A percentile compares a stretch with the other conserved stretches of the same genome.
Conservation (phyloP, 2,888 invertebrate genomes). For the Melieria crassipennis region DNA sequence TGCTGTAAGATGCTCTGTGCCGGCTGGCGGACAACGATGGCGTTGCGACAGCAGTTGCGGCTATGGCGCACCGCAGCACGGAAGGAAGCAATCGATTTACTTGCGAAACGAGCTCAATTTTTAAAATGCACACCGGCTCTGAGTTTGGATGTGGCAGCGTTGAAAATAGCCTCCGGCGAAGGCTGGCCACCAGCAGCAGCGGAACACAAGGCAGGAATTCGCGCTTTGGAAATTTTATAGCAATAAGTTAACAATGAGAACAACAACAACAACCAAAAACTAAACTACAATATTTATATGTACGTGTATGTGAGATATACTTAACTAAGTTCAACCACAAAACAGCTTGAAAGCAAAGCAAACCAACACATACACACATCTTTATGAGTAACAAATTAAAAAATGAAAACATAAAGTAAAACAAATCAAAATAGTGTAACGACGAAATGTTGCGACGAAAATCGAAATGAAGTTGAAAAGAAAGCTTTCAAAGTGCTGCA, state of each 20-base stretch:
- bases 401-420: constrained; percentile 20
- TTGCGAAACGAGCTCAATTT: constrained; percentile 36
- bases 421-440: constrained; percentile 37
- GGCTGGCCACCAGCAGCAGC: constrained; percentile 4
- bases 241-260: constrained; percentile 50
- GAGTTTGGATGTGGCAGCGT: neutral
- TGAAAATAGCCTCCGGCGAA: neutral
- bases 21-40: neutral
- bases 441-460: constrained; percentile 24
- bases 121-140: constrained; percentile 17
- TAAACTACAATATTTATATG: constrained; percentile 8
- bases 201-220: no score
- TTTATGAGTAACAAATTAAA: constrained; percentile 17
- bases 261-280: constrained; percentile 30
- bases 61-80: neutral
- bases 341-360: constrained; percentile 23
- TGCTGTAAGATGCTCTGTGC: constrained; percentile 72
- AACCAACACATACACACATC: constrained; percentile 6
- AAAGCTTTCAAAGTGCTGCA: constrained; percentile 7
- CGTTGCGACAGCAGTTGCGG: neutral
- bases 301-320: neutral
- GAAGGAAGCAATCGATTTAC: constrained; percentile 24
- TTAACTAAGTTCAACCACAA: constrained; percentile 4
- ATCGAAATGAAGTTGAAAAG: neutral
- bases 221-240: constrained; percentile 38